Evolutionary conservation across 64 coral and sea anemone species (phyloP), one percentile per base, ranked within the genome.

Genomic region (Cladopsammia gracilis): DNA sequence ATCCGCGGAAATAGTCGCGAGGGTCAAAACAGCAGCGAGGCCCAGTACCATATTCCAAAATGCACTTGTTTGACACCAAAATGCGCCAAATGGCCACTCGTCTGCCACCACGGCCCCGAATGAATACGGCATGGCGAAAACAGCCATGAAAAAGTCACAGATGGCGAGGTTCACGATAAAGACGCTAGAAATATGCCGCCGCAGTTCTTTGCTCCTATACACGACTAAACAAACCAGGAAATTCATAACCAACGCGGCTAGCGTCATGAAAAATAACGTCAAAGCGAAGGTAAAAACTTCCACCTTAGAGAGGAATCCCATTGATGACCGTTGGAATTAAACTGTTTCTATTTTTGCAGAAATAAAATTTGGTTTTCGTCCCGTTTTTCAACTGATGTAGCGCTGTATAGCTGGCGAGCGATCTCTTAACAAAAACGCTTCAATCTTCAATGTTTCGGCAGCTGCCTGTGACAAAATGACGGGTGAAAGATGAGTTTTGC

Each of bases 211-310:
- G 64, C 91, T 98, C 1, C 97, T 86, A 80, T 98, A 96, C 9
- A 98, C 97, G 10, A 98, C 97, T 22, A 98, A 93, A 74, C 94
- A 96, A 7, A 98, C 97, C 5, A 98, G 88, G 84, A 98, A 98
- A 89, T 98, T 98, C 89, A 96, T 96, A 3, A 96, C 87, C 10
- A 98, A 43, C 10, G 97, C 97, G 0, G 97, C 94, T 19, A 96
- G 66, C 19, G 89, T 90, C 97, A 98, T 98, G 14, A 96, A 78
- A 59, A 98, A 98, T 10, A 98, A 42, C n/a, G 82, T 52, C 25
- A 94, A 58, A 4, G 92, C 71, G 58, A 90, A 96, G 6, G 67
- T 73, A 23, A 93, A 87, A 76, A 90, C 74, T 90, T 96, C 95
- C 23, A 74, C 81, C 22, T 90, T 90, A 20, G 86, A 86, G 54